phyloP scores from a whole-genome alignment of 1,140 invertebrate species.

The Lucilia cuprina region DNA sequence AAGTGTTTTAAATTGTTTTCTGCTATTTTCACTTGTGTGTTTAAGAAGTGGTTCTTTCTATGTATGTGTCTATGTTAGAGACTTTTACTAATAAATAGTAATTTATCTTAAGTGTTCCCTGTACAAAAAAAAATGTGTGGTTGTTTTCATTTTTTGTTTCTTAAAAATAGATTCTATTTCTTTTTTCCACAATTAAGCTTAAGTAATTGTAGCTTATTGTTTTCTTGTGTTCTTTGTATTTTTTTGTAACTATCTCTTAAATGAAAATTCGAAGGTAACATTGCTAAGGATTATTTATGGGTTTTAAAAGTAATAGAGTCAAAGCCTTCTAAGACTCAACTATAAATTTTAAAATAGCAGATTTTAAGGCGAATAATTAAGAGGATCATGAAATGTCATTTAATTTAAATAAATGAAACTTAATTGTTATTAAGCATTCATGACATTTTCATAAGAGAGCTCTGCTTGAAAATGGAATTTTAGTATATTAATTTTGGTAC shows the following conservation, averaged over 20 bases:
- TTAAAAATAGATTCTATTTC: neutral
- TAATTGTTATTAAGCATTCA: too few species aligned
- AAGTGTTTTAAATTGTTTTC: neutral
- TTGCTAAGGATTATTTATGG: neutral
- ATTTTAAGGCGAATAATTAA: too few species aligned
- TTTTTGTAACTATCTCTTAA: too few species aligned
- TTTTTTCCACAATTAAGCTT: neutral
- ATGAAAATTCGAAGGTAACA: neutral
- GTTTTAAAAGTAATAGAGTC: too few species aligned
- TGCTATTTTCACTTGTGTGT: neutral
- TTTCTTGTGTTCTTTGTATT: neutral
- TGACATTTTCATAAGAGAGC: too few species aligned
- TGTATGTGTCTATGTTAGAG: neutral
- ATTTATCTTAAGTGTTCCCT: conserved; percentile 27
- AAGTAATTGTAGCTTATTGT: conserved; percentile 1
- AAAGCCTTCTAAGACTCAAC: too few species aligned
- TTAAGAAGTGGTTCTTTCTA: too few species aligned
- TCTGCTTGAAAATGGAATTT: too few species aligned
- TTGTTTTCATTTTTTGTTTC: neutral
- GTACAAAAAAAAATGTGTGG: neutral
- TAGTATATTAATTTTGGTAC: too few species aligned
- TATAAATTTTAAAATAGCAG: too few species aligned
- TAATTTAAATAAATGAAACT: too few species aligned
- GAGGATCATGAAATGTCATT: too few species aligned
- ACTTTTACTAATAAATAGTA: conserved; percentile 10